Percentiles rank a stretch among this genome's conserved stretches.
phyloP scores from a whole-genome alignment of 2,113 vertebrate species.

The Gobius niger region DNA sequence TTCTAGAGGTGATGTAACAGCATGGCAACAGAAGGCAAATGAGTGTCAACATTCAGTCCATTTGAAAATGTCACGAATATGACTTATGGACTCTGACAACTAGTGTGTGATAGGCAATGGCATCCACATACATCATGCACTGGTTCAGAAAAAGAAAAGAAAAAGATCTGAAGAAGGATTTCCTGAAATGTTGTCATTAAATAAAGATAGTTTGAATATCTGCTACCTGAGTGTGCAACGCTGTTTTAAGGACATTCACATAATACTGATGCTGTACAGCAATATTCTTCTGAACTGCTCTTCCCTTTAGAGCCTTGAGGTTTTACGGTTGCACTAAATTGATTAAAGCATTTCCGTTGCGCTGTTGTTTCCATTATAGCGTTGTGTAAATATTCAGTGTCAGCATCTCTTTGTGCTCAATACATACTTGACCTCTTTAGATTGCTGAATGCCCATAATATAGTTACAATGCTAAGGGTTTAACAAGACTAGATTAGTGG shows the following conservation, averaged over 20 bases:
- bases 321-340: neutral
- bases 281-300: neutral
- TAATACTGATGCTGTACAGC: neutral
- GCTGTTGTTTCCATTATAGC: conserved; percentile 9
- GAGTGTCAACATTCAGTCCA: too few species aligned
- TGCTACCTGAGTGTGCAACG: neutral
- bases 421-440: conserved; percentile 5
- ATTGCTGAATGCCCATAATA: neutral
- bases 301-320: neutral
- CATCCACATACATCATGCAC: too few species aligned
- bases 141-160: too few species aligned
- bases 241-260: neutral
- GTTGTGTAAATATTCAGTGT: neutral
- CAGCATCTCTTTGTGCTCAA: conserved; percentile 6
- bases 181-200: too few species aligned
- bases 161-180: too few species aligned
- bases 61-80: too few species aligned
- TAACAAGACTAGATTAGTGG: neutral
- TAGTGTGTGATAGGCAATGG: too few species aligned
- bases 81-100: too few species aligned
- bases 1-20: too few species aligned
- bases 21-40: too few species aligned
- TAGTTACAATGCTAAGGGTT: neutral
- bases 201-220: too few species aligned
- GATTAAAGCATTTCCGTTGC: conserved; percentile 10